Conservation (phyloP, 1,140 invertebrate genomes). For the Nephila pilipes region DNA sequence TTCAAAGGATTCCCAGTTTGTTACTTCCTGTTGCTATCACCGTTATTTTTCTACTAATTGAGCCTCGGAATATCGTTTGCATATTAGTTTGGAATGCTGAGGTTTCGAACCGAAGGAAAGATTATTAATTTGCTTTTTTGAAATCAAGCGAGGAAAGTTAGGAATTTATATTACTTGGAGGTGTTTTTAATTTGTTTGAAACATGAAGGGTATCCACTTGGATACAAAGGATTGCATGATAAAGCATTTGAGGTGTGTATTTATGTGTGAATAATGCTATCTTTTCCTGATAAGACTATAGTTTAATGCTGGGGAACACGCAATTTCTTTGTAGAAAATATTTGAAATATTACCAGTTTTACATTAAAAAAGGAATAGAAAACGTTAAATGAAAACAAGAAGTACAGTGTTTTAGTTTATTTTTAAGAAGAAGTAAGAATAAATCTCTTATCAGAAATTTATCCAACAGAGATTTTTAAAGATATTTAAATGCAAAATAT, state of each 20-base stretch:
- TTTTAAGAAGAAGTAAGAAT: too few species aligned
- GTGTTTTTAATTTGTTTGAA: background rate
- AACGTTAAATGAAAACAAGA: background rate
- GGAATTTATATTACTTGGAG: background rate
- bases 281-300: background rate
- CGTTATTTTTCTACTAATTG: slow-evolving; percentile 9
- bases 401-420: background rate
- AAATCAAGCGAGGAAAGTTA: background rate
- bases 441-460: too few species aligned
- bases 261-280: background rate
- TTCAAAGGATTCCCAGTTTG: background rate
- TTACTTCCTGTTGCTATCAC: slow-evolving; percentile 24
- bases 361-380: too few species aligned
- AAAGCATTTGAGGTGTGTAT: background rate
- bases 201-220: background rate
- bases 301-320: background rate
- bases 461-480: too few species aligned
- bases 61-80: background rate
- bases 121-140: background rate
- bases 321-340: background rate
- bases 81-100: background rate
- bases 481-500: too few species aligned
- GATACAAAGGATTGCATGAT: background rate
- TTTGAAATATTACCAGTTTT: background rate
- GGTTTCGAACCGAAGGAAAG: background rate